Evolutionary conservation across 2,113 vertebrate genomes (phyloP), one percentile per base, ranked within the genome.

Genomic region (Zosterops pallidus): DNA sequence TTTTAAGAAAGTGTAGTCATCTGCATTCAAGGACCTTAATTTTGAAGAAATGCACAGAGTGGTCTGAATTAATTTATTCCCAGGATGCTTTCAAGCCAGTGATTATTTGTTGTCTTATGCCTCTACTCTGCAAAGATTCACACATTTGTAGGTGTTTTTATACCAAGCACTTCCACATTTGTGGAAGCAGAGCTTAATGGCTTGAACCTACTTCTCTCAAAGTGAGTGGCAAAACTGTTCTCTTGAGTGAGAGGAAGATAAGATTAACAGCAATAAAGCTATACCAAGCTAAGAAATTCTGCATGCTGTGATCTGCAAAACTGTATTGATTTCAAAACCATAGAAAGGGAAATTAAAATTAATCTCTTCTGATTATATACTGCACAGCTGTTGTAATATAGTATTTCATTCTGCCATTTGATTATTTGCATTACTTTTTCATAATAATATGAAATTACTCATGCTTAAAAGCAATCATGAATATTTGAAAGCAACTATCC

Each of bases 211-310:
- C 47, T 88, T 88, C 63, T 91, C 56, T 56, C 47, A 75, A 83
- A 93, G 75, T 80, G 67, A 96, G 76, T 80, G 78, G 75, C 69
- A 95, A 85, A 92, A 91, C 75, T 74, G 37, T 86, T 86, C 39
- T 68, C 85, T 63, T 71, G 62, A 88, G 55, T 95, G 90, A 87
- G 52, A 88, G 35, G 39, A 86, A 94, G 90, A 76, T 72, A 95
- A 93, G 63, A 88, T 90, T 90, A 92, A 86, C 56, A 67, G 41
- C 69, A 87, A 90, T 70, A 88, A 95, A 74, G 37, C 50, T 77
- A 83, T 52, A 59, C 19, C 21, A 49, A 67, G 29, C 64, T 86
- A 83, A 75, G 70, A 79, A 78, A 80, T 94, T 59, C 55, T 64
- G 29, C 17, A 6, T 53, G 10, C 39, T 88, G 7, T 22, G 22